phyloP scores from a whole-genome alignment of 1,140 invertebrate genomes.

The Acromyrmex echinatior region DNA sequence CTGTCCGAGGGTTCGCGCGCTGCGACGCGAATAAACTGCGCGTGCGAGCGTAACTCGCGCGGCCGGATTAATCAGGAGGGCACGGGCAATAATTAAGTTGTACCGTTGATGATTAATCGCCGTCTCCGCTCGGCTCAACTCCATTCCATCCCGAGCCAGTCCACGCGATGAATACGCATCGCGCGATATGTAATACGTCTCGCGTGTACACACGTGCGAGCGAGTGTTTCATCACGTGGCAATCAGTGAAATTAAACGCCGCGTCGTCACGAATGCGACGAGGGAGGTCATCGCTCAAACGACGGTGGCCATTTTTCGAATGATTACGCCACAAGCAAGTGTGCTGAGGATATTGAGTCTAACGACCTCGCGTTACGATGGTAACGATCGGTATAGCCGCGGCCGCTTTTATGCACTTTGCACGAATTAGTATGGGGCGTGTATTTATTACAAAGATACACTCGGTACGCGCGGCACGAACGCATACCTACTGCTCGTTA shows the following conservation, averaged over 20 bases:
- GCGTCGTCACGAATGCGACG: not conserved
- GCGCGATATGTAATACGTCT: not conserved
- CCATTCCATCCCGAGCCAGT: constrained; percentile 32
- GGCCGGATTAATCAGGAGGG: constrained; percentile 61
- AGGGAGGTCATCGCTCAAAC: not conserved
- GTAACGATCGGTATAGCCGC: constrained; percentile 35
- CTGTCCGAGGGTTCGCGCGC: not conserved
- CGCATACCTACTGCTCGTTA: constrained; percentile 43
- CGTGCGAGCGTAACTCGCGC: constrained; percentile 11
- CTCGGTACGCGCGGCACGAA: constrained; percentile 10
- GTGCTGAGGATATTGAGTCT: constrained; percentile 36
- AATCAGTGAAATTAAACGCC: constrained; percentile 48
- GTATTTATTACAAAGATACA: constrained; percentile 42
- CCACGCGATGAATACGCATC: not conserved
- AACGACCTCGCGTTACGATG: constrained; percentile 31
- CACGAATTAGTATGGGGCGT: constrained; percentile 36
- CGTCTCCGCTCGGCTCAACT: constrained; percentile 55
- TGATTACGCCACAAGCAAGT: constrained; percentile 33
- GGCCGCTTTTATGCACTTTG: constrained; percentile 48
- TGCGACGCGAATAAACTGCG: not conserved
- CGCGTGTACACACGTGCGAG: not conserved
- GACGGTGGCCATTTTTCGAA: constrained; percentile 23
- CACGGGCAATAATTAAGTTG: constrained; percentile 78
- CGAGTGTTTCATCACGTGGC: constrained; percentile 28
- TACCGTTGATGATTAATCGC: constrained; percentile 76